Evolutionary conservation across 2,888 invertebrate species (phyloP), one percentile per base, ranked within the genome.

Genomic region (Yponomeuta evonymella): DNA sequence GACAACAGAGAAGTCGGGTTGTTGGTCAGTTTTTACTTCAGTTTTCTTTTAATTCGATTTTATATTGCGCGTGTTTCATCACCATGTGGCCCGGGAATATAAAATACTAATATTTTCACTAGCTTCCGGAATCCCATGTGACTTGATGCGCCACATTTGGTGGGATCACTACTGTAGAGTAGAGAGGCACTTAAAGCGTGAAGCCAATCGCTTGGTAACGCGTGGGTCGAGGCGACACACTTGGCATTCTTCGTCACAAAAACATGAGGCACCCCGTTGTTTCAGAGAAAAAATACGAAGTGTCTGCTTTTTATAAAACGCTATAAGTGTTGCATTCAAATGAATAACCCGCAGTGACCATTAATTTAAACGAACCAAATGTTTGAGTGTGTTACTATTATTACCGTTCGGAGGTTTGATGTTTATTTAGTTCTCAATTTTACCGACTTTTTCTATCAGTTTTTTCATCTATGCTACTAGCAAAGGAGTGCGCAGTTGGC

Each of bases 261-360:
- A 91, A 89, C 86, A 83, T 79, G 81, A 81, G 88, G 83, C 89
- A 83, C 92, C 92, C 92, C 85, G 91, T 90, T 90, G 92, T 91
- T 90, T 89, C 84, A 88, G 81, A 83, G 83, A 87, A 88, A 88
- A 89, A 85, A 86, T 88, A 90, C 90, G 89, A 90, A 89, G 87
- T 89, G 89, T 85, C 82, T 15, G 51, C 81, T 86, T 79, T 86
- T 87, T 87, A 84, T 85, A 83, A 86, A 88, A 86, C 81, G 82
- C 79, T 85, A 85, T 82, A 86, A 87, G 84, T 85, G 86, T 83
- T 83, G 82, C 81, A 79, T 84, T 84, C 82, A 83, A 86, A 85
- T 78, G 79, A 80, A 86, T 80, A 77, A 81, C 85, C 84, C 81
- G 83, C 81, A 76, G 85, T 75, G 84, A 79, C 79, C 74, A 73